Percentiles rank a stretch among this genome's conserved stretches.
Evolutionary conservation across 2,797 vertebrate species (phyloP).

Genomic region (Babyrousa celebensis): DNA sequence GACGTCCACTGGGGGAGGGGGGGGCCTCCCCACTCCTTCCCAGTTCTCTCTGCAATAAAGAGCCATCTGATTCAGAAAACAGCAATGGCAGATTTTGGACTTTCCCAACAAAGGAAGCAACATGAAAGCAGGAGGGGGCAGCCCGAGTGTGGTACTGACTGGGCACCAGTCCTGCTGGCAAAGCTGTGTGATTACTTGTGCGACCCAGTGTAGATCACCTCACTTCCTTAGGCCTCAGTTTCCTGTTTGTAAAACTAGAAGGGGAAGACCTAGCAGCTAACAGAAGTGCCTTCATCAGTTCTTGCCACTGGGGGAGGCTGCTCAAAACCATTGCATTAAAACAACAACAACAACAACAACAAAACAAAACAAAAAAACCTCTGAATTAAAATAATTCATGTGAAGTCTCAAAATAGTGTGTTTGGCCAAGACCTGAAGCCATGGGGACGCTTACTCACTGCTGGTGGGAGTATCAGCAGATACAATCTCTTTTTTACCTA

Average conservation of each 20-base stretch:
- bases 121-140: neutral
- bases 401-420: neutral
- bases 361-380: neutral
- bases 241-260: neutral
- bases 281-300: neutral
- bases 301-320: neutral
- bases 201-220: no score
- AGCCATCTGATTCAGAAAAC: neutral
- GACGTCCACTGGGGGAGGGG: neutral
- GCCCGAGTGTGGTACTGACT: neutral
- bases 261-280: neutral
- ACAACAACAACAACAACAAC: neutral
- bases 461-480: neutral
- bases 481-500: neutral
- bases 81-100: neutral
- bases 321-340: neutral
- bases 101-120: neutral
- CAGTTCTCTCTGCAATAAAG: neutral
- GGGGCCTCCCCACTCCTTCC: neutral
- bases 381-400: neutral
- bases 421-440: neutral
- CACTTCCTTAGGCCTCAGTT: neutral
- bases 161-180: neutral
- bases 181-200: neutral
- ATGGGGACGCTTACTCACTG: neutral